phyloP scores from a whole-genome alignment of 2,113 vertebrate species.

The Meles meles region DNA sequence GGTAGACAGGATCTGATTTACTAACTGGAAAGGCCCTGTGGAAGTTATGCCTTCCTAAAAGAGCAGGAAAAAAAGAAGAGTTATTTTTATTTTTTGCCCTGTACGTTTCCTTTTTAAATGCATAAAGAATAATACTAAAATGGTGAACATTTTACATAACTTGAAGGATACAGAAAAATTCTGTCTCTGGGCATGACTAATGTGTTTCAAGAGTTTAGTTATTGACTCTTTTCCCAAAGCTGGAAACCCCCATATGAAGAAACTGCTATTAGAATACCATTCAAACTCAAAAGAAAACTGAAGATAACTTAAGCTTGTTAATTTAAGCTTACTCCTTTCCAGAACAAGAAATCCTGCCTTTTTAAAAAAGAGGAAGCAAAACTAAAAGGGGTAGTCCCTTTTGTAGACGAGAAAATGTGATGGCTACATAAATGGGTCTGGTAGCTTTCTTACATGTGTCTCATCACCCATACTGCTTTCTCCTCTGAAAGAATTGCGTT shows the following conservation, averaged over 20 bases:
- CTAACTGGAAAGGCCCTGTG: neutral
- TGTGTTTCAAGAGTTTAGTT: neutral
- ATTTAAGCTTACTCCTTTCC: neutral
- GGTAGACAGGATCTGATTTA: neutral
- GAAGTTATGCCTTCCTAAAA: neutral
- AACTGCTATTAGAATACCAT: neutral
- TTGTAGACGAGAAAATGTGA: neutral
- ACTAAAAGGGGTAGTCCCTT: constrained; percentile 31
- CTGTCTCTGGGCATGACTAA: neutral
- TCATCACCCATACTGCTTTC: neutral
- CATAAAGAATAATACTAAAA: neutral
- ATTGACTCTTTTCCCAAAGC: constrained; percentile 17
- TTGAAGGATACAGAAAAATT: neutral
- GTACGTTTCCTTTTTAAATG: neutral
- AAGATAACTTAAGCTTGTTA: constrained; percentile 21
- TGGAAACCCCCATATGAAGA: constrained; percentile 51
- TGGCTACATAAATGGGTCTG: neutral
- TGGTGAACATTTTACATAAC: neutral
- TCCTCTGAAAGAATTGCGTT: neutral
- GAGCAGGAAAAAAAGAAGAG: neutral
- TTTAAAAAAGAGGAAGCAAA: constrained; percentile 43
- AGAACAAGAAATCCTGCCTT: constrained; percentile 35
- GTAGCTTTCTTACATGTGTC: neutral
- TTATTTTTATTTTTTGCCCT: neutral
- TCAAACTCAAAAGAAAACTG: constrained; percentile 49